A percentile compares a stretch with the other conserved stretches of the same genome.
phyloP scores from a whole-genome alignment of 2,888 invertebrate species.

The Tachystola acroxantha region DNA sequence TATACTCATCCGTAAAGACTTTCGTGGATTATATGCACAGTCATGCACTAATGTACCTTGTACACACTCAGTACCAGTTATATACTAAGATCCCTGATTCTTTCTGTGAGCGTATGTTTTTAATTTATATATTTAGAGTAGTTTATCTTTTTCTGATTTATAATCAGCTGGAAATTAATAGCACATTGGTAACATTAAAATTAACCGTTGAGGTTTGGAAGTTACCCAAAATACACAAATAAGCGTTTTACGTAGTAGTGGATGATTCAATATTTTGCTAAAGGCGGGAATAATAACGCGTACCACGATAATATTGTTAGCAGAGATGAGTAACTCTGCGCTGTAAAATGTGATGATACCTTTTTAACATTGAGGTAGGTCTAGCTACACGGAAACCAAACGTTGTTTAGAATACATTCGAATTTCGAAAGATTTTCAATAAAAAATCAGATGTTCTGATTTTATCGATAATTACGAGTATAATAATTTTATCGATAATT shows the following conservation, averaged over 20 bases:
- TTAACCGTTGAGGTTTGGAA: conserved; percentile 2
- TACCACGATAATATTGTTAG: conserved; percentile 6
- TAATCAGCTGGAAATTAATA: background rate
- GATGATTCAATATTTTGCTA: conserved; percentile 11
- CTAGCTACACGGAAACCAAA: no score
- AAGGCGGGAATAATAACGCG: conserved; percentile 1
- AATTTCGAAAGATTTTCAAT: no score
- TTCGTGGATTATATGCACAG: conserved; percentile 23
- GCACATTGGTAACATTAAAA: background rate
- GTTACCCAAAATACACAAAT: conserved; percentile 9
- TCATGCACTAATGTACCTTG: no score
- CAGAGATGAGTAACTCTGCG: background rate
- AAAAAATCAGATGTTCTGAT: no score
- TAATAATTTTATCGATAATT: no score
- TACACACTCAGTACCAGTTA: no score
- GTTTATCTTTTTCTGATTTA: no score
- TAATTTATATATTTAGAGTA: no score
- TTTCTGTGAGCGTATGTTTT: no score
- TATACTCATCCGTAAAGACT: conserved; percentile 29
- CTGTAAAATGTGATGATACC: background rate
- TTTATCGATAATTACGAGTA: no score
- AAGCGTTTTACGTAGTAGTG: conserved; percentile 5
- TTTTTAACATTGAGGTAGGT: conserved; percentile 23
- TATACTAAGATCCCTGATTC: no score
- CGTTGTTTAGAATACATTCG: no score